These are phyloP conservation scores for Ammodytes marinus DNA, from an alignment of 2,113 vertebrate species.

Conservation along the genomic window DNA sequence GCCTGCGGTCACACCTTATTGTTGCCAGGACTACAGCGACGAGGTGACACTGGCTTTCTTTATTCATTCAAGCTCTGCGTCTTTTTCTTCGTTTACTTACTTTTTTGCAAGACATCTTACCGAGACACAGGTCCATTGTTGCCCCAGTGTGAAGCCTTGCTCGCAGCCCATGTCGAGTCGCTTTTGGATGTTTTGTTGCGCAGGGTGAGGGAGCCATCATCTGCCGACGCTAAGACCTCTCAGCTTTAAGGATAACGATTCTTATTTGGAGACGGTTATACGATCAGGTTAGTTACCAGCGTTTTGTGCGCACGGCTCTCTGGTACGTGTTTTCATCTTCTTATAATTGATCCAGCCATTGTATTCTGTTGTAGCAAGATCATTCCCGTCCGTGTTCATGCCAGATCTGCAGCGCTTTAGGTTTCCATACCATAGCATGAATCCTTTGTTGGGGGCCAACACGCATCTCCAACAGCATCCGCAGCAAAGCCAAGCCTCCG, in stretches of 20 bases:
- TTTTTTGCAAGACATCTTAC: conserved; percentile 5
- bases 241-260: conserved; percentile 69
- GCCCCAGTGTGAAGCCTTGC: not conserved
- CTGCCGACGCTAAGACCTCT: conserved; percentile 56
- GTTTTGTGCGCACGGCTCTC: conserved; percentile 5
- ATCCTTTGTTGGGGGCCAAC: conserved; percentile 90
- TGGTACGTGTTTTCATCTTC: not conserved
- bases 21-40: conserved; percentile 57
- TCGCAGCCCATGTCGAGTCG: not conserved
- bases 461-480: conserved; percentile 86
- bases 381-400: conserved; percentile 82
- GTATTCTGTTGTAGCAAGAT: conserved; percentile 58
- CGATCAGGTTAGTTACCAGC: conserved; percentile 44
- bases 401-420: conserved; percentile 88
- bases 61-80: conserved; percentile 55
- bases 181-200: conserved; percentile 15
- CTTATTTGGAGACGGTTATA: conserved; percentile 58
- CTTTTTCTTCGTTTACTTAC: conserved; percentile 1
- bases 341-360: conserved; percentile 7
- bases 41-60: conserved; percentile 48
- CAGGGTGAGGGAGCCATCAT: conserved; percentile 1
- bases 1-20: conserved; percentile 59
- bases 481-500: conserved; percentile 82
- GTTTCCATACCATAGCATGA: conserved; percentile 90
- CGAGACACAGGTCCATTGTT: not conserved